These are phyloP conservation scores for Pycnomerus fuliginosus DNA, from an alignment of 2,888 invertebrate species.

Conservation along the genomic window DNA sequence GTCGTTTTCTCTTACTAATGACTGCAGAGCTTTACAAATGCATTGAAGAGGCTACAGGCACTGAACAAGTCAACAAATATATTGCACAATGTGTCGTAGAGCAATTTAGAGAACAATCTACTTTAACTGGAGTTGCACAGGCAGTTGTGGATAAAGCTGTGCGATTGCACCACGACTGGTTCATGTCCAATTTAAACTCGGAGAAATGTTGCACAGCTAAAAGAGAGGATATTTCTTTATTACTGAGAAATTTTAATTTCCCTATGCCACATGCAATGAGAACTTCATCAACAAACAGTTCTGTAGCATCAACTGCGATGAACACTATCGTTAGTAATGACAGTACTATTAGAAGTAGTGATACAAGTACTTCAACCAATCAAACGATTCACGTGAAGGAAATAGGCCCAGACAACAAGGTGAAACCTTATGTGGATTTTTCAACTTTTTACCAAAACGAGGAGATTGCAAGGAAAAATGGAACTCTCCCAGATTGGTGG, in stretches of 20 bases:
- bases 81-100: slow-evolving; percentile 78
- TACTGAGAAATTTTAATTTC: slow-evolving; percentile 85
- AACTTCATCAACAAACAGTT: slow-evolving; percentile 51
- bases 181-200: slow-evolving; percentile 57
- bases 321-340: slow-evolving; percentile 23
- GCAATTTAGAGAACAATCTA: slow-evolving; percentile 74
- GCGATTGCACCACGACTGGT: slow-evolving; percentile 78
- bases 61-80: slow-evolving; percentile 79
- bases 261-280: slow-evolving; percentile 65
- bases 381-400: slow-evolving; percentile 36
- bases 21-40: slow-evolving; percentile 84
- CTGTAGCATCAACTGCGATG: slow-evolving; percentile 22
- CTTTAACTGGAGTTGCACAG: slow-evolving; percentile 80
- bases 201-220: slow-evolving; percentile 56
- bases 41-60: slow-evolving; percentile 74
- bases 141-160: slow-evolving; percentile 82
- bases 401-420: slow-evolving; percentile 60
- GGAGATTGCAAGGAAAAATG: slow-evolving; percentile 64
- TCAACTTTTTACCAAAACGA: slow-evolving; percentile 74
- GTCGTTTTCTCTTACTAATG: slow-evolving; percentile 80
- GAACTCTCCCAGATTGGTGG: slow-evolving; percentile 66
- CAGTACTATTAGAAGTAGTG: slow-evolving; percentile 47
- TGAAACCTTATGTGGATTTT: slow-evolving; percentile 84
- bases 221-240: slow-evolving; percentile 80
- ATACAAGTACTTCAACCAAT: slow-evolving; percentile 46